These are phyloP conservation scores for Phenacoccus solenopsis DNA, from an alignment of 1,140 invertebrate genomes.

Conservation along the genomic window DNA sequence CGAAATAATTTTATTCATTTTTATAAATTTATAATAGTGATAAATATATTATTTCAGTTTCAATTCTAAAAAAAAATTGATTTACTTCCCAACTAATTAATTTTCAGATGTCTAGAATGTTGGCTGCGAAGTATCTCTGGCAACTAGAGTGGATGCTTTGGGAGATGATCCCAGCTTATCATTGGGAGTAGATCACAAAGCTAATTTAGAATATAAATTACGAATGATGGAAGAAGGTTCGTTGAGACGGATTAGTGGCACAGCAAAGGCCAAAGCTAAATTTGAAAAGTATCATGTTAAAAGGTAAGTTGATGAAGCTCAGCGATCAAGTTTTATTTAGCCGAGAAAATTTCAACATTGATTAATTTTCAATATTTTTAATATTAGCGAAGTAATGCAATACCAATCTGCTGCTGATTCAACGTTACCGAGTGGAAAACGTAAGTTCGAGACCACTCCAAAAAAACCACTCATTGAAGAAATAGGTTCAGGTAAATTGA, in stretches of 20 bases:
- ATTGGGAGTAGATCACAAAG: slow-evolving; percentile 73
- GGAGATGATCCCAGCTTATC: slow-evolving; percentile 71
- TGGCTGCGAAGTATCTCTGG: slow-evolving; percentile 90
- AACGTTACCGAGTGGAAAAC: slow-evolving; percentile 37
- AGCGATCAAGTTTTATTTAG: neutral
- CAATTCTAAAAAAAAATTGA: neutral
- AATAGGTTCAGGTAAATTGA: slow-evolving; percentile 12
- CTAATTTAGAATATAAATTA: slow-evolving; percentile 68
- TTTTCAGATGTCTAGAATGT: slow-evolving; percentile 71
- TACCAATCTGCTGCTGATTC: slow-evolving; percentile 47
- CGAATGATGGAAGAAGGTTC: slow-evolving; percentile 73
- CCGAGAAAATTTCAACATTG: slow-evolving; percentile 26
- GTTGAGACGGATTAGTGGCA: slow-evolving; percentile 68
- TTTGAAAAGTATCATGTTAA: slow-evolving; percentile 84
- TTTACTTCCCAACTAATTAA: neutral
- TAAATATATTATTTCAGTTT: neutral
- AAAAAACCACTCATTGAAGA: slow-evolving; percentile 37
- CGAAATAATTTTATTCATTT: neutral
- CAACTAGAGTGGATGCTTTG: slow-evolving; percentile 88
- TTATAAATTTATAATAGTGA: neutral
- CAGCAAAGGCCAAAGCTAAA: slow-evolving; percentile 69
- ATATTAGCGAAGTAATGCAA: slow-evolving; percentile 47
- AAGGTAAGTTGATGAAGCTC: slow-evolving; percentile 37
- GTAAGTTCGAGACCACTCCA: slow-evolving; percentile 35
- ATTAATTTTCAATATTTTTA: slow-evolving; percentile 21